A percentile compares a stretch with the other conserved stretches of the same genome.
phyloP scores from a whole-genome alignment of 2,797 vertebrate species.

The Otus scops region DNA sequence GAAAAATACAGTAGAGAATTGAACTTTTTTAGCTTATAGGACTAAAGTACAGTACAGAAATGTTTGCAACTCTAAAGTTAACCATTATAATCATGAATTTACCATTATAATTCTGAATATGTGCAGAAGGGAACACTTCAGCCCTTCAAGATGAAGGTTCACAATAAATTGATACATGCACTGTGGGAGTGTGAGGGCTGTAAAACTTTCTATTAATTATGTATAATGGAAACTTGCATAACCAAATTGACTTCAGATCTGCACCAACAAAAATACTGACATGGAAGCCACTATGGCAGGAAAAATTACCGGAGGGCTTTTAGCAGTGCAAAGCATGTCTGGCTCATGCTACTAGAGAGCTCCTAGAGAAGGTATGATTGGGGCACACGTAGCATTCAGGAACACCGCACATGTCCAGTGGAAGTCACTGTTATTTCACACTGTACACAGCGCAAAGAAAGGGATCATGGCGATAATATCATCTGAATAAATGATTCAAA shows the following conservation, averaged over 20 bases:
- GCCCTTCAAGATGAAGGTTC: neutral
- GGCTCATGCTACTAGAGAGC: neutral
- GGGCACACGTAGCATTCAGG: neutral
- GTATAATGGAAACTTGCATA: neutral
- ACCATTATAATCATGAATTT: neutral
- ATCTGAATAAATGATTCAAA: neutral
- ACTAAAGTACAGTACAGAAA: neutral
- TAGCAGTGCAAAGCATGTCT: neutral
- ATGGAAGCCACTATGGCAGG: neutral
- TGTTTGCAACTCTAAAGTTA: neutral
- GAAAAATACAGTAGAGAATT: neutral
- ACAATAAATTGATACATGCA: neutral
- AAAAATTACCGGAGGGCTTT: neutral
- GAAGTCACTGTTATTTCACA: neutral
- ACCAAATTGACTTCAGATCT: neutral
- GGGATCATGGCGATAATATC: neutral
- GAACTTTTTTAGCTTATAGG: neutral
- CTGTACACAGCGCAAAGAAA: neutral
- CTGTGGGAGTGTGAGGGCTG: neutral
- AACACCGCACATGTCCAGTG: neutral
- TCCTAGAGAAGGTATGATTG: accelerated
- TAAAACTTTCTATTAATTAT: neutral
- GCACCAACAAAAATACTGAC: neutral
- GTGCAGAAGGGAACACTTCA: neutral
- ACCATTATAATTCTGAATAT: neutral